Evolutionary conservation across 2,888 invertebrate species (phyloP).

Genomic region (Entomobrya multifasciata): DNA sequence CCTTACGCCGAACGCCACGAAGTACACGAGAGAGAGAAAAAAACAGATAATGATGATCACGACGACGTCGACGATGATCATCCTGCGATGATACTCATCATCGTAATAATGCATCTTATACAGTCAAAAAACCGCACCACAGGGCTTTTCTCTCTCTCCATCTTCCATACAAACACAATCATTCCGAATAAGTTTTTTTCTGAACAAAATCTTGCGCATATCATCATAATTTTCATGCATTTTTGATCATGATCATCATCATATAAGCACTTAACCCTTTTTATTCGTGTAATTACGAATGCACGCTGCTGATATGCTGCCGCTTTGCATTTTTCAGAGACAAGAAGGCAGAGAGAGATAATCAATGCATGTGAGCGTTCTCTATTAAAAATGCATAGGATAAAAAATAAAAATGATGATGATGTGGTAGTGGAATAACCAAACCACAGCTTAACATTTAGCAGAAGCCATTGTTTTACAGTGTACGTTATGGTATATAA

Average conservation of each 20-base stretch:
- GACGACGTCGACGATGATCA: constrained; percentile 31
- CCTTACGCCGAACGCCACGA: constrained; percentile 76
- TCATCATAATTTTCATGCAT: not conserved
- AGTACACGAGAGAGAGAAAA: not conserved
- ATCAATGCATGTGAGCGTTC: constrained; percentile 32
- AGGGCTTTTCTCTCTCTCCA: constrained; percentile 28
- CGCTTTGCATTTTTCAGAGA: too few species aligned
- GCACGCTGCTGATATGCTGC: constrained; percentile 39
- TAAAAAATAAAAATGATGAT: not conserved
- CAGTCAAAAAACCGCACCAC: constrained; percentile 58
- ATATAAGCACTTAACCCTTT: constrained; percentile 69
- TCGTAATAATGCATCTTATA: constrained; percentile 52
- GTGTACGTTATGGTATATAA: constrained; percentile 55
- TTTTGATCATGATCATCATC: constrained; percentile 18
- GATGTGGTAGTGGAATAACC: not conserved
- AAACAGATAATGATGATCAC: constrained; percentile 52
- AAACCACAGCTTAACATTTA: constrained; percentile 33
- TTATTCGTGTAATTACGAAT: constrained; percentile 61
- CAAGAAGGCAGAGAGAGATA: constrained; percentile 21
- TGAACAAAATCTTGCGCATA: too few species aligned
- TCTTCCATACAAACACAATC: too few species aligned
- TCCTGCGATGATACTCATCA: constrained; percentile 20
- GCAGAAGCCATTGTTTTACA: constrained; percentile 2
- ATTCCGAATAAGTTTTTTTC: not conserved
- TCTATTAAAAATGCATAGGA: not conserved